A percentile compares a stretch with the other conserved stretches of the same genome.
Evolutionary conservation across 2,113 vertebrate genomes (phyloP).

Genomic region (Semnornis frantzii): DNA sequence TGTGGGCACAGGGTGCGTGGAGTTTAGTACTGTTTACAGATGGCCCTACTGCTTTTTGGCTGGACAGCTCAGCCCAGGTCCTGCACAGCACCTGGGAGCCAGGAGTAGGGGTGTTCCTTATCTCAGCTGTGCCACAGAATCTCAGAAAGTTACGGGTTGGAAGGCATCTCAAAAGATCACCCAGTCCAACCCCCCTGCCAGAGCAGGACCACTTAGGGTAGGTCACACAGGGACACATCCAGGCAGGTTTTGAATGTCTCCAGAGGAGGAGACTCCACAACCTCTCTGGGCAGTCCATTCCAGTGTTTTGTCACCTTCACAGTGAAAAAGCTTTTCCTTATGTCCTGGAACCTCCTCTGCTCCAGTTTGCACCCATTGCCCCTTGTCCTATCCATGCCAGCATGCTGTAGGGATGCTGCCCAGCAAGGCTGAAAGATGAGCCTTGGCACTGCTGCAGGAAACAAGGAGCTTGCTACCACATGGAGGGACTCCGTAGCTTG

Average conservation of each 20-base stretch:
- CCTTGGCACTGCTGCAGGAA: background rate
- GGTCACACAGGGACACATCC: too few relatives aligned
- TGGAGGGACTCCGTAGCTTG: background rate
- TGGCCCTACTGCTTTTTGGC: background rate
- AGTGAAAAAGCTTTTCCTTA: too few relatives aligned
- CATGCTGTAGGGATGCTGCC: background rate
- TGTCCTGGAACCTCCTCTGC: too few relatives aligned
- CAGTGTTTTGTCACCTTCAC: too few relatives aligned
- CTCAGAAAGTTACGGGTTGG: too few relatives aligned
- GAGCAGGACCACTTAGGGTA: too few relatives aligned
- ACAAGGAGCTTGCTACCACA: background rate
- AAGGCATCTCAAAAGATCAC: too few relatives aligned
- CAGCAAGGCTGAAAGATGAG: background rate
- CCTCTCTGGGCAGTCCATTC: too few relatives aligned
- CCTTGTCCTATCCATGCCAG: background rate
- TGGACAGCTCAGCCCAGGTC: background rate
- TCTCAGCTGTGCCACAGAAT: background rate
- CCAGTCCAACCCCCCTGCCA: too few relatives aligned
- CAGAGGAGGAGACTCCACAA: too few relatives aligned
- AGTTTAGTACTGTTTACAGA: background rate
- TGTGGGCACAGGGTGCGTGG: fast-evolving
- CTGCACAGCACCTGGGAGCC: background rate
- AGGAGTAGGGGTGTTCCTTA: background rate
- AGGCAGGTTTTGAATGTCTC: too few relatives aligned
- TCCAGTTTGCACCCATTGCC: too few relatives aligned